Conservation (phyloP, 2,113 vertebrate species). For the Monopterus albus region DNA sequence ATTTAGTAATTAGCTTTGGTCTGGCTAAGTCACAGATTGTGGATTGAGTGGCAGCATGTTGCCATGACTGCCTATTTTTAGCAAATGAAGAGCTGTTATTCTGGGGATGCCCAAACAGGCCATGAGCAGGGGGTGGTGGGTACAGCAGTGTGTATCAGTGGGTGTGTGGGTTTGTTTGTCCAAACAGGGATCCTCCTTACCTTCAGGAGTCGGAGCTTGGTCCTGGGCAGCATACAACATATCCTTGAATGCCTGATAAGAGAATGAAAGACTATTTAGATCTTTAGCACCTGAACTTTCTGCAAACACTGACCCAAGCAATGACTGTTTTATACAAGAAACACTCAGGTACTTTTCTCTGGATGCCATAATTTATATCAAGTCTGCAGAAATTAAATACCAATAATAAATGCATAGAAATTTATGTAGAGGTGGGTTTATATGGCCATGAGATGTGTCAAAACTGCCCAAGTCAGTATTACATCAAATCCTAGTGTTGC, state of each 20-base stretch:
- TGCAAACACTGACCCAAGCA: not conserved
- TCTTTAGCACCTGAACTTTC: not conserved
- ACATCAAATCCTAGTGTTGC: no score
- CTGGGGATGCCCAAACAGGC: slow-evolving; percentile 65
- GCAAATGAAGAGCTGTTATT: slow-evolving; percentile 64
- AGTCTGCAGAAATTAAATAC: not conserved
- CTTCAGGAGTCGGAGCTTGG: slow-evolving; percentile 98
- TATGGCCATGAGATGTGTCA: no score
- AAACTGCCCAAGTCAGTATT: no score
- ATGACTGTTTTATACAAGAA: not conserved
- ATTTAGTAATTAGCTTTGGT: slow-evolving; percentile 9
- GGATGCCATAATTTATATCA: not conserved
- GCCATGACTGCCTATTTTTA: slow-evolving; percentile 71
- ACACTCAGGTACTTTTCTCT: no score
- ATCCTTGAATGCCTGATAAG: slow-evolving; percentile 93
- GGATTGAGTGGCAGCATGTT: slow-evolving; percentile 26
- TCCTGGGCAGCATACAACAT: slow-evolving; percentile 99
- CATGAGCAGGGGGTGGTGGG: slow-evolving; percentile 7
- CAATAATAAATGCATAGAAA: no score
- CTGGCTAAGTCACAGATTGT: slow-evolving; percentile 19
- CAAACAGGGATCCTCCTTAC: slow-evolving; percentile 81
- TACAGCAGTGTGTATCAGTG: slow-evolving; percentile 21
- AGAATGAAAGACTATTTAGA: slow-evolving; percentile 9
- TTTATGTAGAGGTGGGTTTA: no score
- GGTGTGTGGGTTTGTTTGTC: slow-evolving; percentile 29